Evolutionary conservation across 2,113 vertebrate species (phyloP).

Genomic region (Morone chrysops): DNA sequence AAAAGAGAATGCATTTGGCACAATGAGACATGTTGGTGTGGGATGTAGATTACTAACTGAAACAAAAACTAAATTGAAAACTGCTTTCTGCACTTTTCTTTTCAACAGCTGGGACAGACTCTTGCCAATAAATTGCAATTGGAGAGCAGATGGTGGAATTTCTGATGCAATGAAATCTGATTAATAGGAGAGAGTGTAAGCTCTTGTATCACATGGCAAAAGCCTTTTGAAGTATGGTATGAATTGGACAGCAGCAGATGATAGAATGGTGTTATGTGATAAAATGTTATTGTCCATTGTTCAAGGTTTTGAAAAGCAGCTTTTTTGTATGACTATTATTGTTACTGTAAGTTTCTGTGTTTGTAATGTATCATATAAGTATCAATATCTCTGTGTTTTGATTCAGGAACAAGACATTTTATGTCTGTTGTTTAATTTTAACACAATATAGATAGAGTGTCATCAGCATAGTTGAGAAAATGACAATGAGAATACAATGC

Average conservation of each 20-base stretch:
- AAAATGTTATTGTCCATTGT: background rate
- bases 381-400: background rate
- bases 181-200: conserved; percentile 1
- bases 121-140: conserved; percentile 23
- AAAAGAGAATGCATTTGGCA: background rate
- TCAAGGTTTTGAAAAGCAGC: background rate
- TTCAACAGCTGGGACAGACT: background rate
- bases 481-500: no score
- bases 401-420: background rate
- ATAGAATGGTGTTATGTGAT: background rate
- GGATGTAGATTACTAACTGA: conserved; percentile 14
- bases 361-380: background rate
- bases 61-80: conserved; percentile 38
- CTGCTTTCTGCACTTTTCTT: background rate
- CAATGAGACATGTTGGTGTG: background rate
- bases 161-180: conserved; percentile 24
- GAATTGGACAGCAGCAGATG: background rate
- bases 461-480: background rate
- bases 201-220: conserved; percentile 11
- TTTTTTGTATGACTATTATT: background rate
- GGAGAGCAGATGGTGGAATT: conserved; percentile 1
- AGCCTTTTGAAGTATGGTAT: conserved; percentile 36
- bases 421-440: background rate
- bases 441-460: background rate
- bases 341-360: background rate